Evolutionary conservation across 2,797 vertebrate genomes (phyloP).

Genomic region (Nasua narica): DNA sequence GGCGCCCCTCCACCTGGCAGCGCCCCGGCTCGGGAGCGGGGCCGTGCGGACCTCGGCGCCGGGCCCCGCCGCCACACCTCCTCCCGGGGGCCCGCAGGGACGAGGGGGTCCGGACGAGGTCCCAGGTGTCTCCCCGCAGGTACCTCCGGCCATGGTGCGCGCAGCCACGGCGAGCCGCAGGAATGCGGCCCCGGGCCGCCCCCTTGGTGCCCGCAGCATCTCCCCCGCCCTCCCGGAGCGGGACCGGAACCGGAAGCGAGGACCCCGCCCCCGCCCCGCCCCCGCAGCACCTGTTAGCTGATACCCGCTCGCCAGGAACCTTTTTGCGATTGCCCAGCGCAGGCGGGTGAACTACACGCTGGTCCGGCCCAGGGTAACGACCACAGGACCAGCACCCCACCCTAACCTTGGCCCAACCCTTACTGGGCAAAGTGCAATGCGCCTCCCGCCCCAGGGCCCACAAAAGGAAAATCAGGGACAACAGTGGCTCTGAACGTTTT

Average conservation of each 20-base stretch:
- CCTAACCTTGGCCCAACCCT: neutral
- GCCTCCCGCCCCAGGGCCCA: neutral
- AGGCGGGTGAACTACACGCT: neutral
- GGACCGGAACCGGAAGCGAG: conserved; percentile 59
- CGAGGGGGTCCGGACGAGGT: accelerated
- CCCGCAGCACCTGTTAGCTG: neutral
- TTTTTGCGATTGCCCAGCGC: neutral
- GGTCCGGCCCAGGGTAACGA: neutral
- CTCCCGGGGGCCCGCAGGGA: neutral
- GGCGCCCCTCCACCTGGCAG: neutral
- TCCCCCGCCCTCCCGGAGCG: accelerated
- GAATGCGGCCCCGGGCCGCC: accelerated
- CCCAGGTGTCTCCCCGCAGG: neutral
- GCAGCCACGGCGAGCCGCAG: accelerated
- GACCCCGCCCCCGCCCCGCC: neutral
- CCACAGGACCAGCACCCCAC: neutral
- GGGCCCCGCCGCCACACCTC: neutral
- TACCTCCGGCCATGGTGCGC: conserved; percentile 41
- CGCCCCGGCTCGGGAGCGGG: accelerated
- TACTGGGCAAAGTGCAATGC: neutral
- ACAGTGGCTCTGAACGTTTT: conserved; percentile 59
- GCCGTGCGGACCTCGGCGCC: neutral
- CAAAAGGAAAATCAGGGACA: neutral
- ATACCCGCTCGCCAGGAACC: accelerated
- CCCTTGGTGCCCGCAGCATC: neutral